Evolutionary conservation across 2,888 invertebrate species (phyloP), one percentile per base, ranked within the genome.

Genomic region (Schizotus pectinicornis): DNA sequence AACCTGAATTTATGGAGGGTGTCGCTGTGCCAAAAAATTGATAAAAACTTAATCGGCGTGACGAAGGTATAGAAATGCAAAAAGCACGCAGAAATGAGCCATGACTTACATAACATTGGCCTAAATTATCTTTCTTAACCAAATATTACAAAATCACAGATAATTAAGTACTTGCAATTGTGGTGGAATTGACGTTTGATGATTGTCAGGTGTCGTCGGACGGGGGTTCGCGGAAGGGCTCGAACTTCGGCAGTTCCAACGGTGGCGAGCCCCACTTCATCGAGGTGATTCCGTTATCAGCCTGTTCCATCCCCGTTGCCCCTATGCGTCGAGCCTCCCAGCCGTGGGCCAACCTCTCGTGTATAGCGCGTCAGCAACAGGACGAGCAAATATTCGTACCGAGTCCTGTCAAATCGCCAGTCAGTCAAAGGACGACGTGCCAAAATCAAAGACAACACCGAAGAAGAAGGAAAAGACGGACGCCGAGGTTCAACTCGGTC

Each of bases 401-500:
- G 41, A 53, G 58, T 39, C 41, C 50, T 39, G 14, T 13, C 22
- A 51, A 56, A 36, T 52, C 58, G 6, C 13, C 48, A n/a, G 42
- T 14, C 7, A 34, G 36, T 31, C 47, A 52, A 41, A 47, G 37
- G 37, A 37, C 46, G 35, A 50, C 61, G 49, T 42, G 65, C 39
- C 46, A 37, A 14, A 41, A 67, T 47, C 69, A 69, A 64, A 68
- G 62, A 32, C 68, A 62, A 48, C 61, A 61, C 12, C 65, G 69
- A 30, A 70, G 71, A 46, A 76, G 74, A 61, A 78, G 79, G 62
- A 81, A 81, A 65, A 81, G 80, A 69, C 76, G 82, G 54, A 82
- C 85, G 1, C 88, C 87, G 0, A 81, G 88, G 63, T 88, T 88
- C 70, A 92, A 92, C 79, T 91, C 91, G 22, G 91, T 92, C 1